phyloP scores from a whole-genome alignment of 1,140 invertebrate genomes.

The Hestina assimilis region DNA sequence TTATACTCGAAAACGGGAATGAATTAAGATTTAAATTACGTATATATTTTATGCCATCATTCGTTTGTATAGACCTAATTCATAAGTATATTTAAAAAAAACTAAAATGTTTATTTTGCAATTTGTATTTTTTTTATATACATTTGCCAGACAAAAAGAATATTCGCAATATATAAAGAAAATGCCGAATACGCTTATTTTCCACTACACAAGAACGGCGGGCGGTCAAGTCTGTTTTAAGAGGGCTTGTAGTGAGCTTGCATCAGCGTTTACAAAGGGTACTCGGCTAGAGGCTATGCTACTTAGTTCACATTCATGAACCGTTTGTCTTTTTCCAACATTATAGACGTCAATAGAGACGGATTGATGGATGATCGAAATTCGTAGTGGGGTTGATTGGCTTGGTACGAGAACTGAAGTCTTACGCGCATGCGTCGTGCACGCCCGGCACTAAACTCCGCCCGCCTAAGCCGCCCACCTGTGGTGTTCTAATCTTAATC shows the following conservation, averaged over 20 bases:
- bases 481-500: slow-evolving; percentile 54
- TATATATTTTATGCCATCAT: background rate
- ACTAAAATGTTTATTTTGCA: too few relatives aligned
- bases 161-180: slow-evolving; percentile 20
- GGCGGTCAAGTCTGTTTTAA: slow-evolving; percentile 64
- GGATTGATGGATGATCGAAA: slow-evolving; percentile 44
- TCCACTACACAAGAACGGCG: slow-evolving; percentile 41
- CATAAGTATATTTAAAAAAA: too few relatives aligned
- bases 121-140: background rate
- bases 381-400: slow-evolving; percentile 45
- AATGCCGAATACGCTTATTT: slow-evolving; percentile 54
- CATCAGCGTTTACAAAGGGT: slow-evolving; percentile 60
- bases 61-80: too few relatives aligned
- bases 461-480: slow-evolving; percentile 69
- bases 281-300: slow-evolving; percentile 45
- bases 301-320: slow-evolving; percentile 43
- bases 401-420: slow-evolving; percentile 40
- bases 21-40: background rate
- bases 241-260: slow-evolving; percentile 43
- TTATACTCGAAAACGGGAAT: slow-evolving; percentile 17
- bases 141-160: slow-evolving; percentile 1
- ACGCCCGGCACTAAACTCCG: slow-evolving; percentile 56
- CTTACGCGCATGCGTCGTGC: slow-evolving; percentile 57
- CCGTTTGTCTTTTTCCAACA: slow-evolving; percentile 58
- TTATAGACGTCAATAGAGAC: slow-evolving; percentile 54